A percentile compares a stretch with the other conserved stretches of the same genome.
phyloP scores from a whole-genome alignment of 2,888 invertebrate genomes.

The Deladenus siricidicola region DNA sequence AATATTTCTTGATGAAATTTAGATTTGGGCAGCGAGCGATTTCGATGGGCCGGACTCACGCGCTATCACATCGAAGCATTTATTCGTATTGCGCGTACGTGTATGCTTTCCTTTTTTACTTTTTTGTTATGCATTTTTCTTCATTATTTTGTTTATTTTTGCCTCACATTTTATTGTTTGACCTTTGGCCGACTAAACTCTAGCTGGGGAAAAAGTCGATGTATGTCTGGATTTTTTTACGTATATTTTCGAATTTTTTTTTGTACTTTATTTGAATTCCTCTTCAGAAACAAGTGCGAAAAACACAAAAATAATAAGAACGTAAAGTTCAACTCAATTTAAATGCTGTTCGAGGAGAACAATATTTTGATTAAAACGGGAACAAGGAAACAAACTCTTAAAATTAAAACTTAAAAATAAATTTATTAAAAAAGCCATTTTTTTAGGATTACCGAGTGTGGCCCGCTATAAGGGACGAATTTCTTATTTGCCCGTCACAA shows the following conservation, averaged over 20 bases:
- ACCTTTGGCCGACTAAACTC: too few relatives aligned
- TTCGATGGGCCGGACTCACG: conserved; percentile 38
- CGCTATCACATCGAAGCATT: conserved; percentile 42
- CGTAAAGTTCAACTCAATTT: too few relatives aligned
- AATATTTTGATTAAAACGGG: too few relatives aligned
- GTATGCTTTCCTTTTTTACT: too few relatives aligned
- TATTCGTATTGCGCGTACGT: conserved; percentile 33
- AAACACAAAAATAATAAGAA: too few relatives aligned
- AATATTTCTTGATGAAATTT: background rate
- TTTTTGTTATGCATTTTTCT: too few relatives aligned
- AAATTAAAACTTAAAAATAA: background rate
- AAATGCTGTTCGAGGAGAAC: background rate
- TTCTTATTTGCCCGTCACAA: conserved; percentile 35
- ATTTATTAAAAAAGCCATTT: background rate
- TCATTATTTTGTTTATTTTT: background rate
- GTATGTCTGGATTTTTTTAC: too few relatives aligned
- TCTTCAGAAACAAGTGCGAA: too few relatives aligned
- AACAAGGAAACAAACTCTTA: too few relatives aligned
- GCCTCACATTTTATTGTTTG: background rate
- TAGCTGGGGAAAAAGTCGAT: too few relatives aligned
- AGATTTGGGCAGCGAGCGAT: conserved; percentile 40
- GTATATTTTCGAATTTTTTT: too few relatives aligned
- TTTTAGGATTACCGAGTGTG: conserved; percentile 28
- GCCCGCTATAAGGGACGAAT: conserved; percentile 34
- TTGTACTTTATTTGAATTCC: too few relatives aligned